Conservation (phyloP, 2,113 vertebrate species). For the Cacatua alba region DNA sequence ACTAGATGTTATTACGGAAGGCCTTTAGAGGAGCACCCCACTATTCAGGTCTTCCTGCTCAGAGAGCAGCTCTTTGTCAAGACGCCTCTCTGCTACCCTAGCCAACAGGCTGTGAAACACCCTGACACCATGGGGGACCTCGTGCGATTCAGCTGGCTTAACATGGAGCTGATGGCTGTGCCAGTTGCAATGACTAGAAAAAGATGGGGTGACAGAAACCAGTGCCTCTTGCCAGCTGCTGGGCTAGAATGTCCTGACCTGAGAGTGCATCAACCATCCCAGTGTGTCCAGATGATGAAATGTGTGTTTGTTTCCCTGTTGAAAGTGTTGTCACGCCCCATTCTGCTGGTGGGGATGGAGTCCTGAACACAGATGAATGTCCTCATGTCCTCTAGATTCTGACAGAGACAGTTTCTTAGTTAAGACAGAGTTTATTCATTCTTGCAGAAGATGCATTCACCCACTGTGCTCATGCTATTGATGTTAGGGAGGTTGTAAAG, state of each 20-base stretch:
- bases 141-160: background rate
- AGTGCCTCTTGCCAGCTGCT: background rate
- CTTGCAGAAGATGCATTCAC: background rate
- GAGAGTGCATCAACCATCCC: background rate
- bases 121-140: accelerated
- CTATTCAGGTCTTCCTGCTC: background rate
- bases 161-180: background rate
- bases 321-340: background rate
- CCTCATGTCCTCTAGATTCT: background rate
- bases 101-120: background rate
- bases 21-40: background rate
- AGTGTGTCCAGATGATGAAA: background rate
- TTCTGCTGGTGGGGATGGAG: background rate
- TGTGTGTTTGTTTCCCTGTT: background rate
- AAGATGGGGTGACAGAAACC: background rate
- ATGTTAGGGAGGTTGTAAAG: background rate
- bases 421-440: background rate
- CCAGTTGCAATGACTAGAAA: background rate
- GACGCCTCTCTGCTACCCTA: background rate
- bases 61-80: background rate
- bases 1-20: background rate
- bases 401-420: background rate
- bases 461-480: background rate
- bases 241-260: background rate
- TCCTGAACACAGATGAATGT: background rate